phyloP scores from a whole-genome alignment of 2,113 vertebrate species.

The Penelope pileata region DNA sequence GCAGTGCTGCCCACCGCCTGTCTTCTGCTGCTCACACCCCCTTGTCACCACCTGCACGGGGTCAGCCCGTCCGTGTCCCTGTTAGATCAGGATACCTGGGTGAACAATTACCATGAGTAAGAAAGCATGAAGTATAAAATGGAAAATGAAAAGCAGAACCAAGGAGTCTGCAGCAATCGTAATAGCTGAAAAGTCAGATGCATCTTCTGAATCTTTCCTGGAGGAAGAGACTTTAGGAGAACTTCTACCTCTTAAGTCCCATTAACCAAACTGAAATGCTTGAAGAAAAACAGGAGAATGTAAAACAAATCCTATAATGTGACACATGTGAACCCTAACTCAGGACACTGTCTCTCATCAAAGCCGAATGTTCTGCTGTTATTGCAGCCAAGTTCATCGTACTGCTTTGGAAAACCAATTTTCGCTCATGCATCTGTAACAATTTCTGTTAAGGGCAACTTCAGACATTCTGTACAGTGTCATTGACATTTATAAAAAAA shows the following conservation, averaged over 20 bases:
- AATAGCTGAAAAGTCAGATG: not conserved
- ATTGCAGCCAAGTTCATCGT: not conserved
- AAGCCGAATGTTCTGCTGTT: not conserved
- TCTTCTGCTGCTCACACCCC: not conserved
- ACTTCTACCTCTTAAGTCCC: not conserved
- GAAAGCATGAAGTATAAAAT: not conserved
- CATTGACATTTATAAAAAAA: not conserved
- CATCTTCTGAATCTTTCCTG: not conserved
- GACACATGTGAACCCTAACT: not conserved
- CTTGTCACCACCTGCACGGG: accelerated
- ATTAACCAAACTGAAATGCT: not conserved
- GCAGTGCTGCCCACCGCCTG: not conserved
- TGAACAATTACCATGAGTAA: not conserved
- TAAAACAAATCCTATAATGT: not conserved
- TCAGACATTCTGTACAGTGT: not conserved
- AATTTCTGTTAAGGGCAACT: not conserved
- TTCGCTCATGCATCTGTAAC: not conserved
- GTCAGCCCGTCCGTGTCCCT: accelerated
- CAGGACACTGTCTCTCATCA: not conserved
- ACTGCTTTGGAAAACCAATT: not conserved
- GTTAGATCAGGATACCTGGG: not conserved
- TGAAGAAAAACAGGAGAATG: not conserved
- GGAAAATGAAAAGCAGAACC: not conserved
- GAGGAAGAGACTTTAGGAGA: not conserved
- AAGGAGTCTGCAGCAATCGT: not conserved